Evolutionary conservation across 2,797 vertebrate species (phyloP).

Genomic region (Hipposideros larvatus): DNA sequence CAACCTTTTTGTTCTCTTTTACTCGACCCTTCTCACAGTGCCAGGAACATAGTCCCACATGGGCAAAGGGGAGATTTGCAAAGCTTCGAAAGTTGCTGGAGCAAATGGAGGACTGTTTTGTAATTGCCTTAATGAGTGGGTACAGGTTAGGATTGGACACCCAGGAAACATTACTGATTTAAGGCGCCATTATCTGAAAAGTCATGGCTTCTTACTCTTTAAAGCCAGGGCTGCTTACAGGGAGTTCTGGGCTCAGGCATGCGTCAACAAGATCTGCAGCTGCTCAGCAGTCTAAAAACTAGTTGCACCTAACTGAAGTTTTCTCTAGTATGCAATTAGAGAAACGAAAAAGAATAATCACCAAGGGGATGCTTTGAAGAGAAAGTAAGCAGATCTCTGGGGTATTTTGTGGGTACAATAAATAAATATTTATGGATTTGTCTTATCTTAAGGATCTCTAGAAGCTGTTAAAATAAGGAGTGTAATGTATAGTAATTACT

Average conservation of each 20-base stretch:
- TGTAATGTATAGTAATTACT: neutral
- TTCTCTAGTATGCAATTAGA: conserved; percentile 60
- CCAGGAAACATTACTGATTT: neutral
- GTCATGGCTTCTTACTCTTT: neutral
- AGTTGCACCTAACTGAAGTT: neutral
- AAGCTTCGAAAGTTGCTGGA: neutral
- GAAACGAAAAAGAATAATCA: conserved; percentile 21
- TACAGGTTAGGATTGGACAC: neutral
- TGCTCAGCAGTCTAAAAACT: neutral
- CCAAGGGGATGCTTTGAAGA: conserved; percentile 48
- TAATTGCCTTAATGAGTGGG: neutral
- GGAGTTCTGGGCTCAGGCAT: neutral
- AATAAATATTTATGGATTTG: conserved; percentile 45
- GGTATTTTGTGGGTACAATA: neutral
- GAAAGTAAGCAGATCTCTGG: conserved; percentile 25
- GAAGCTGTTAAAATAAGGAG: neutral
- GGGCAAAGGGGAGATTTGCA: neutral
- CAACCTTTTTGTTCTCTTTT: conserved; percentile 54
- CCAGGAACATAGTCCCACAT: neutral
- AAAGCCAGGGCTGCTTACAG: neutral
- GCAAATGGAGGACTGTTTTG: neutral
- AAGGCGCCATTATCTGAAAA: neutral
- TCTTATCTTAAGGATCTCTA: conserved; percentile 16
- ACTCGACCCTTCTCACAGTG: neutral
- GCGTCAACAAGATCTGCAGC: conserved; percentile 10